Evolutionary conservation across 1,140 invertebrate genomes (phyloP).

Genomic region (Drosophila bifasciata): DNA sequence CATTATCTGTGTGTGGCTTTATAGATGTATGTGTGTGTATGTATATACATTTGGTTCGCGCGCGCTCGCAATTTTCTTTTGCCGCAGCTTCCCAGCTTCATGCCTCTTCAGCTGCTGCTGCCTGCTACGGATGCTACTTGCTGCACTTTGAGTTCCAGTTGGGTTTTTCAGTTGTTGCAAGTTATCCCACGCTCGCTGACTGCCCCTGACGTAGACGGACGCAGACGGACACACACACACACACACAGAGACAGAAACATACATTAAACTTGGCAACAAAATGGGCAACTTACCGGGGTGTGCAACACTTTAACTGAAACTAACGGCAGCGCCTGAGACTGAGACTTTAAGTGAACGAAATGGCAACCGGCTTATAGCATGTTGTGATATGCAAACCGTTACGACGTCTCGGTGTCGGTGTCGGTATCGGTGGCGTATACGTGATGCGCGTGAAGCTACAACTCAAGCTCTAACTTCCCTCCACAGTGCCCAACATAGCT

Average conservation of each 20-base stretch:
- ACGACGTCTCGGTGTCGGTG: not conserved
- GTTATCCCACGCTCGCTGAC: conserved; percentile 76
- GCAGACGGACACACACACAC: conserved; percentile 58
- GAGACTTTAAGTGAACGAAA: conserved; percentile 9
- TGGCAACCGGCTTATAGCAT: conserved; percentile 3
- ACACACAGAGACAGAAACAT: conserved; percentile 13
- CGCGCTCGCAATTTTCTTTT: conserved; percentile 75
- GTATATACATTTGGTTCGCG: conserved; percentile 74
- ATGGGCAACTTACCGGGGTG: too few species aligned
- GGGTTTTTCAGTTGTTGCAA: conserved; percentile 75
- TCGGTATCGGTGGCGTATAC: conserved; percentile 45
- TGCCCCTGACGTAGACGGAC: conserved; percentile 52
- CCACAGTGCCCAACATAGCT: not conserved
- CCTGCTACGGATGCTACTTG: conserved; percentile 57
- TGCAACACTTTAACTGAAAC: not conserved
- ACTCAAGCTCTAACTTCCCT: not conserved
- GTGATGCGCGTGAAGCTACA: conserved; percentile 12
- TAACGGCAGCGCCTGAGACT: conserved; percentile 1
- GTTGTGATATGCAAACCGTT: conserved; percentile 26
- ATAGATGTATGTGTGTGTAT: conserved; percentile 44
- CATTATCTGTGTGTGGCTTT: conserved; percentile 17
- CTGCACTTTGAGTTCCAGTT: conserved; percentile 74
- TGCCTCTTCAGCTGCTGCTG: conserved; percentile 56
- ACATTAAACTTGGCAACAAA: conserved; percentile 11
- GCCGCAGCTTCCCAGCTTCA: conserved; percentile 53